Evolutionary conservation across 2,113 vertebrate genomes (phyloP), one percentile per base, ranked within the genome.

Genomic region (Bambusicola thoracicus): DNA sequence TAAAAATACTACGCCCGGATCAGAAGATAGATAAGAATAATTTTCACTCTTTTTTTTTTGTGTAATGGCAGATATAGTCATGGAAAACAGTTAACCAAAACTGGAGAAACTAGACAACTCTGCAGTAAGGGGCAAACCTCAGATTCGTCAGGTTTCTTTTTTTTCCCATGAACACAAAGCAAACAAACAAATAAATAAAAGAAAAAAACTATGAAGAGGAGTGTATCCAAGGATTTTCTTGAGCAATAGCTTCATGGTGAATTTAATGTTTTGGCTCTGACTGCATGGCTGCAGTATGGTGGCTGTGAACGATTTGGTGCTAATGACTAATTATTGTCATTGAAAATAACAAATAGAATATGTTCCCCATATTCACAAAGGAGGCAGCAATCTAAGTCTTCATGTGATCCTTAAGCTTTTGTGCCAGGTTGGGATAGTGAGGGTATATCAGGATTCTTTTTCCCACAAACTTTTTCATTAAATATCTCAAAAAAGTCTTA

Each of bases 131-230:
- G 43, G 12, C 48, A 49, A 8, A 16, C 25, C 13, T 87, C 62
- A 43, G 24, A 72, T 24, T 40, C n/a, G 13, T 46, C 20, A 65
- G 10, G 17, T 56, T 40, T 79, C 24, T 44, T 46, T 0, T 0
- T 61, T 92, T 79, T 38, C 10, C 14, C 6, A 65, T 21, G 41
- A 84, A 32, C 18, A 46, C 10, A 21, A 21, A 21, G n/a, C n/a
- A n/a, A 21, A 21, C 21, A 48, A 48, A 48, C 5, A 48, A 21
- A 48, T 13, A 13, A 83, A 34, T 15, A 83, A 32, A 3, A 77
- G 40, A 46, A 41, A 61, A 63, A 80, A 69, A 3, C 4, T 0
- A 30, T 12, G 4, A 81, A 4, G 32, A 29, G 2, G 5, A 1
- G 1, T n/a, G 1, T 48, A 44, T 15, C 6, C 1, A 1, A 2